A percentile compares a stretch with the other conserved stretches of the same genome.
These are phyloP conservation scores for Labroides dimidiatus DNA, from an alignment of 2,797 vertebrate species.

Conservation along the genomic window DNA sequence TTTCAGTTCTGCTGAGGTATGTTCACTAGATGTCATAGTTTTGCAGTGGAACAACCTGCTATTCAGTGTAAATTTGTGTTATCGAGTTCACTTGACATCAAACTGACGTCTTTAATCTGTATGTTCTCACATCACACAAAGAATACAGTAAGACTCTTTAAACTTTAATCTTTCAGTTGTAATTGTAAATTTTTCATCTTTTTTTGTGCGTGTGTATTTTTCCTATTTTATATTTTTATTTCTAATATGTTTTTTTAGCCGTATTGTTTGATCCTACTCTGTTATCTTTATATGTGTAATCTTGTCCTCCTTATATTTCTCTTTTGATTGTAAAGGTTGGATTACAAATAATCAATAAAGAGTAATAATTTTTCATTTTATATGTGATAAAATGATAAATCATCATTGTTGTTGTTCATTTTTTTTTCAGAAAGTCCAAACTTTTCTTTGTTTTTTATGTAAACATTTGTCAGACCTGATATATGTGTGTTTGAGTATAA, in stretches of 20 bases:
- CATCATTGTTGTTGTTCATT: neutral
- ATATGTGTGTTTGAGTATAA: too few relatives aligned
- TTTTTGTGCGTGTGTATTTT: too few relatives aligned
- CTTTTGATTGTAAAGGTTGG: neutral
- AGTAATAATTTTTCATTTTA: conserved; percentile 6
- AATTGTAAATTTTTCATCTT: too few relatives aligned
- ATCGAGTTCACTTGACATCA: neutral
- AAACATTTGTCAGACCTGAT: too few relatives aligned
- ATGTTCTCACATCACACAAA: conserved; percentile 14
- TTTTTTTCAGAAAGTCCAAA: too few relatives aligned
- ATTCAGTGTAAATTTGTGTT: conserved; percentile 2
- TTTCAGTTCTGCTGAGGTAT: neutral
- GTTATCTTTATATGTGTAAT: too few relatives aligned
- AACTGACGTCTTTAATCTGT: neutral
- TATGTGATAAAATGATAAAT: conserved; percentile 7
- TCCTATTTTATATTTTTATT: too few relatives aligned
- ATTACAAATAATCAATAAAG: neutral
- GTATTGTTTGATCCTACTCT: too few relatives aligned
- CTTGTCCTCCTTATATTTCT: too few relatives aligned
- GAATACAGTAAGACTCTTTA: neutral
- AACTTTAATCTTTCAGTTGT: too few relatives aligned
- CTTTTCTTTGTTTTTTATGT: too few relatives aligned
- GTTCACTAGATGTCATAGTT: conserved; percentile 59
- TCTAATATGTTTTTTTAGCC: too few relatives aligned
- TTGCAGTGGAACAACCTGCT: neutral